Conservation (phyloP, 2,888 invertebrate species). For the Bombyx huttoni region DNA sequence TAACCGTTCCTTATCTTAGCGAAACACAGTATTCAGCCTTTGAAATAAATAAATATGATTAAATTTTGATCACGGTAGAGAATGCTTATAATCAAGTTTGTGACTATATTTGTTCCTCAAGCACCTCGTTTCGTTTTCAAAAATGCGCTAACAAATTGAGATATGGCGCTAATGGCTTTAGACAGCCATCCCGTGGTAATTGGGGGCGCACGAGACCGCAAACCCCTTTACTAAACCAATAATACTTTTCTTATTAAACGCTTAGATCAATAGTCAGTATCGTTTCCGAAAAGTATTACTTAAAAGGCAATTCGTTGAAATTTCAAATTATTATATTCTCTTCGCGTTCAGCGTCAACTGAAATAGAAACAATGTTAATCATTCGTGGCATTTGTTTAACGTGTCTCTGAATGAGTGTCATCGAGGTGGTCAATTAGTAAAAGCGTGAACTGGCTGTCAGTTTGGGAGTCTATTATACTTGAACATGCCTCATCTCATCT, state of each 20-base stretch:
- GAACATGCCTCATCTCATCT: slow-evolving; percentile 15
- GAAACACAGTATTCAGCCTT: no score
- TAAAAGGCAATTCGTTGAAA: slow-evolving; percentile 15
- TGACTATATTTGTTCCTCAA: slow-evolving; percentile 6
- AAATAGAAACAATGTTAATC: slow-evolving; percentile 44
- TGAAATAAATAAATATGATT: no score
- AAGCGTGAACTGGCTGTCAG: slow-evolving; percentile 63
- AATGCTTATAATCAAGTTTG: not conserved
- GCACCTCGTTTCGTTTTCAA: slow-evolving; percentile 5
- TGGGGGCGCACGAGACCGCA: slow-evolving; percentile 27
- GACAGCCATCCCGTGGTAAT: slow-evolving; percentile 22
- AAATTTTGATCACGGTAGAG: no score
- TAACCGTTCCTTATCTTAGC: no score
- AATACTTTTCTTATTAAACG: slow-evolving; percentile 18
- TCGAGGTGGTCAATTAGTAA: slow-evolving; percentile 63
- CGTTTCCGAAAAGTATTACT: slow-evolving; percentile 8
- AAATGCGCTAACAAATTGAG: slow-evolving; percentile 32
- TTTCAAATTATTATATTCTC: slow-evolving; percentile 26
- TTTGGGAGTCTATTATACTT: slow-evolving; percentile 45
- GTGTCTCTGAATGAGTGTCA: slow-evolving; percentile 41
- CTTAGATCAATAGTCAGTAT: slow-evolving; percentile 22
- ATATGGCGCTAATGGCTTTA: slow-evolving; percentile 27
- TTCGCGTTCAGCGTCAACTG: slow-evolving; percentile 35
- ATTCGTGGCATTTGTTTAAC: slow-evolving; percentile 45
- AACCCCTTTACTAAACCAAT: slow-evolving; percentile 21